These are phyloP conservation scores for Micronycteris hirsuta DNA, from an alignment of 2,113 vertebrate genomes.

Conservation along the genomic window DNA sequence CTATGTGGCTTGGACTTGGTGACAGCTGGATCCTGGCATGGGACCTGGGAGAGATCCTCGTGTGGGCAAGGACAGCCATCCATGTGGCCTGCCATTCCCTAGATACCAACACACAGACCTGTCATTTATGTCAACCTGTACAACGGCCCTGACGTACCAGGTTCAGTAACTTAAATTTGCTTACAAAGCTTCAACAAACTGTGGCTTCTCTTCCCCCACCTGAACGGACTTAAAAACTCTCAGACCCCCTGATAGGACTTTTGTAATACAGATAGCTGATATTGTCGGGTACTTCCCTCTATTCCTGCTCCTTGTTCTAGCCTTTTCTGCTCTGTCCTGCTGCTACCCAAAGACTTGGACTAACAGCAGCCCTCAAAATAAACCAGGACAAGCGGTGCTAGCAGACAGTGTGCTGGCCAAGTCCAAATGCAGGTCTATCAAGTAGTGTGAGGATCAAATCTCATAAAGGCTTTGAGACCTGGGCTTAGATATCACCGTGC, in stretches of 20 bases:
- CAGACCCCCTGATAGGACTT: neutral
- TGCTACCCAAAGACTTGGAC: conserved; percentile 35
- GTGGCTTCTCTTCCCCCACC: neutral
- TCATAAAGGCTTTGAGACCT: neutral
- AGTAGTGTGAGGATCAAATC: neutral
- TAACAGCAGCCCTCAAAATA: conserved; percentile 13
- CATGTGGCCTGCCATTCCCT: neutral
- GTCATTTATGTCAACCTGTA: neutral
- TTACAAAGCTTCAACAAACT: neutral
- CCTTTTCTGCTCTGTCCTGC: conserved; percentile 33
- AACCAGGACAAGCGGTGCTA: conserved; percentile 29
- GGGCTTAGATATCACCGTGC: neutral
- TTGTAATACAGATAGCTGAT: neutral
- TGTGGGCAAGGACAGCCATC: neutral
- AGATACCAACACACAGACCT: neutral
- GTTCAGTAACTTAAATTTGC: neutral
- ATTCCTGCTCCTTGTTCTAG: neutral
- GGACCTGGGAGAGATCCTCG: neutral
- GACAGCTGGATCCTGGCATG: neutral
- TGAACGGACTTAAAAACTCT: neutral
- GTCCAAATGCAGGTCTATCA: conserved; percentile 8
- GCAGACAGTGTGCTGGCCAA: neutral
- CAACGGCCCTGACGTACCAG: neutral
- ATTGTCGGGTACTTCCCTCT: neutral
- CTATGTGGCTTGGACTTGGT: neutral